Evolutionary conservation across 2,797 vertebrate genomes (phyloP).

Genomic region (Sandelia bainsii): DNA sequence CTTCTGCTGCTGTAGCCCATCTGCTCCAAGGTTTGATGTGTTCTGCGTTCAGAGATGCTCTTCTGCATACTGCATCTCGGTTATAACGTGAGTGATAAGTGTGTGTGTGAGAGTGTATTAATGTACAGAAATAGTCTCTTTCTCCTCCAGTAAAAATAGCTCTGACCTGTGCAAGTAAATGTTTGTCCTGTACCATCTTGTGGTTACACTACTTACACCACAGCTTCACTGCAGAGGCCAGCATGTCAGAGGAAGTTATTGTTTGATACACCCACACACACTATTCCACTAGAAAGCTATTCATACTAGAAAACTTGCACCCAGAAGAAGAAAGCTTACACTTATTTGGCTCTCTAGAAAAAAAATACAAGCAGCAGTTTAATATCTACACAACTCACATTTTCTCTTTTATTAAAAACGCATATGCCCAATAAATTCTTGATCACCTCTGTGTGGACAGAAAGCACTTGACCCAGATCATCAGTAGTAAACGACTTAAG

Average conservation of each 20-base stretch:
- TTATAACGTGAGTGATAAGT: neutral
- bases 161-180: slow-evolving; percentile 26
- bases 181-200: slow-evolving; percentile 13
- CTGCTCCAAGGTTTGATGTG: too few species aligned
- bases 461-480: too few species aligned
- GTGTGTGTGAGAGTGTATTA: slow-evolving; percentile 5
- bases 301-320: slow-evolving; percentile 16
- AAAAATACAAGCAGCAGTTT: neutral
- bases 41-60: too few species aligned
- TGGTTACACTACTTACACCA: slow-evolving; percentile 22
- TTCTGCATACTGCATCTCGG: too few species aligned
- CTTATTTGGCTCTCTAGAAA: neutral
- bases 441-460: neutral
- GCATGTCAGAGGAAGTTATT: slow-evolving; percentile 37
- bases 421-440: neutral
- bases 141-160: slow-evolving; percentile 2
- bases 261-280: slow-evolving; percentile 39
- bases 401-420: too few species aligned
- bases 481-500: too few species aligned
- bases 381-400: neutral
- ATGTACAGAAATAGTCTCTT: neutral
- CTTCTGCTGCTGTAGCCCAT: too few species aligned
- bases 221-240: slow-evolving; percentile 36
- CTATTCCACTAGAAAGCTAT: slow-evolving; percentile 19
- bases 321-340: neutral